Evolutionary conservation across 2,113 vertebrate species (phyloP).

Genomic region (Dasyornis broadbenti): DNA sequence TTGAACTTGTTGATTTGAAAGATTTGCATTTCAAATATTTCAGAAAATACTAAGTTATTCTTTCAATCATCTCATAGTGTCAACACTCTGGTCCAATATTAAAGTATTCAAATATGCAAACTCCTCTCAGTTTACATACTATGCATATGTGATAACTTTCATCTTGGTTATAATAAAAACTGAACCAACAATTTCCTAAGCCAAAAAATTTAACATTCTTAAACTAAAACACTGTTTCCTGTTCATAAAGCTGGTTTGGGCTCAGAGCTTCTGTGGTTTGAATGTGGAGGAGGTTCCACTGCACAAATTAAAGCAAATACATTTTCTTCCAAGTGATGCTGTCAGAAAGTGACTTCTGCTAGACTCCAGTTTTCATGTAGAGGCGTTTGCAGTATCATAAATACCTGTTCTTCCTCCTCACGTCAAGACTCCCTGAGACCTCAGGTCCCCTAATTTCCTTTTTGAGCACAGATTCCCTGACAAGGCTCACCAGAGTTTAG

Average conservation of each 20-base stretch:
- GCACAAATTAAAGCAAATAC: constrained; percentile 53
- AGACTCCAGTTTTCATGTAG: background rate
- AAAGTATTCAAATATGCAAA: constrained; percentile 11
- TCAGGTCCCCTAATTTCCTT: background rate
- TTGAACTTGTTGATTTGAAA: background rate
- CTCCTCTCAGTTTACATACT: background rate
- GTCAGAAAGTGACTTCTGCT: constrained; percentile 39
- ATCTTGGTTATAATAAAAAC: background rate
- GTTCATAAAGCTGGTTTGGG: background rate
- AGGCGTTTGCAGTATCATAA: constrained; percentile 2
- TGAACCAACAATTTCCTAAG: background rate
- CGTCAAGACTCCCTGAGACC: background rate
- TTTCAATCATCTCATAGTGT: background rate
- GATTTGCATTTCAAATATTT: background rate
- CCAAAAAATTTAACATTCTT: constrained; percentile 16
- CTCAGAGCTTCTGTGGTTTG: constrained; percentile 11
- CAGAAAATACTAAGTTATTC: background rate
- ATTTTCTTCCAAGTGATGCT: constrained; percentile 5
- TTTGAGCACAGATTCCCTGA: background rate
- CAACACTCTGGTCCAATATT: background rate
- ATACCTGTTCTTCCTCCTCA: background rate
- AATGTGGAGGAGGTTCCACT: constrained; percentile 19
- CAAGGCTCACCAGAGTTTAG: background rate
- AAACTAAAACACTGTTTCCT: constrained; percentile 3
- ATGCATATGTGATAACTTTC: background rate